Conservation (phyloP, 2,888 invertebrate genomes). For the Lepidocyrtinus sp. region DNA sequence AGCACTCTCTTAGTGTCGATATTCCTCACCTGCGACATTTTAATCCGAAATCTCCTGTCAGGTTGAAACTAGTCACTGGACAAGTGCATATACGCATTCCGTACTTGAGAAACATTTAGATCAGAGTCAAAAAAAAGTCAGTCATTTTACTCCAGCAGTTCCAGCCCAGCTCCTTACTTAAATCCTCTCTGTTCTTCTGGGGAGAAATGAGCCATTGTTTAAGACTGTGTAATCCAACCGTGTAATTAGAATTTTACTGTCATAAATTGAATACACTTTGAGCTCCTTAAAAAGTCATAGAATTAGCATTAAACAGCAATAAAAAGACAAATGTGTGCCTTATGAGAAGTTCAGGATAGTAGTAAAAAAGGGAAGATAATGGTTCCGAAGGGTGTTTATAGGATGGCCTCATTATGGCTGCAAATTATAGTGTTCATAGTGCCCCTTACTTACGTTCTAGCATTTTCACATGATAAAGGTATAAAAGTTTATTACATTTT, state of each 20-base stretch:
- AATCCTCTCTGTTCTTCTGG: constrained; percentile 2
- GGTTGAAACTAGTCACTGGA: constrained; percentile 41
- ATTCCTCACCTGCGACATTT: constrained; percentile 53
- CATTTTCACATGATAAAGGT: constrained; percentile 68
- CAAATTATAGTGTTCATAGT: constrained; percentile 56
- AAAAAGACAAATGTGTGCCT: constrained; percentile 1
- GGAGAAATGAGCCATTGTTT: constrained; percentile 13
- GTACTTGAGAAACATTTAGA: constrained; percentile 16
- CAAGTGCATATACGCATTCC: constrained; percentile 26
- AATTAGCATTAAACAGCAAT: constrained; percentile 5
- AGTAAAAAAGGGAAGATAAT: constrained; percentile 15
- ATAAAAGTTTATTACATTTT: constrained; percentile 20
- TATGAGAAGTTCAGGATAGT: neutral
- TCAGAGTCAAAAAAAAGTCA: too few relatives aligned
- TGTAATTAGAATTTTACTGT: too few relatives aligned
- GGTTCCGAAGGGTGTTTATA: constrained; percentile 14
- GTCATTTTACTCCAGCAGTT: neutral
- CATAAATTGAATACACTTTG: too few relatives aligned
- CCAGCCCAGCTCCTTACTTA: neutral
- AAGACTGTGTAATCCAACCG: too few relatives aligned
- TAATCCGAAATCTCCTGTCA: constrained; percentile 36
- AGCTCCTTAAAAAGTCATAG: neutral
- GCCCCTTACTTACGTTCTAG: constrained; percentile 59
- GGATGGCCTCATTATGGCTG: constrained; percentile 39
- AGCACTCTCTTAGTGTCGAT: too few relatives aligned